Conservation (phyloP, 2,888 invertebrate genomes). For the Hyposoter dolosus region DNA sequence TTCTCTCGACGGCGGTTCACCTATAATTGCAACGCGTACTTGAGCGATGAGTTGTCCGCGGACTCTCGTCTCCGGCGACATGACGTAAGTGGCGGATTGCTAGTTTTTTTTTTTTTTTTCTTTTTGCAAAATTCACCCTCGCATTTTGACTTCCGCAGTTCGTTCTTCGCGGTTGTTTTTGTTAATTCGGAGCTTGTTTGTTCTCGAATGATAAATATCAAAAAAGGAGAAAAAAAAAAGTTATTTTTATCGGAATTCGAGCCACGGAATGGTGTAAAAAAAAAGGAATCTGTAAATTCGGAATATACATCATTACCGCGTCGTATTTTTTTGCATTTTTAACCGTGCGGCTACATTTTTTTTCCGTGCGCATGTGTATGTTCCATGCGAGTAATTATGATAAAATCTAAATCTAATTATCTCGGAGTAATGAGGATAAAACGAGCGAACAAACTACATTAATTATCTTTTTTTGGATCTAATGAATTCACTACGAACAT, state of each 20-base stretch:
- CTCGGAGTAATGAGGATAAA: slow-evolving; percentile 30
- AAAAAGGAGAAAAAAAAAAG: background rate
- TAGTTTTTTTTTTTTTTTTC: background rate
- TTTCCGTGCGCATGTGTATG: background rate
- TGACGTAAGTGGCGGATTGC: background rate
- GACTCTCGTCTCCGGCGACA: slow-evolving; percentile 28
- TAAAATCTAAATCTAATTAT: slow-evolving; percentile 36
- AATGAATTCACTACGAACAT: slow-evolving; percentile 31
- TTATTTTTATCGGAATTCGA: background rate
- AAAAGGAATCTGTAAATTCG: background rate
- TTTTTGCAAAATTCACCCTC: background rate
- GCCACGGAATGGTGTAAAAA: background rate
- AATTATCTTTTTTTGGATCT: slow-evolving; percentile 37
- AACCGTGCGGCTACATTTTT: slow-evolving; percentile 8
- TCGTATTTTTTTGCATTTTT: slow-evolving; percentile 5
- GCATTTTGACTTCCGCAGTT: slow-evolving; percentile 2
- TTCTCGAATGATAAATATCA: slow-evolving; percentile 8
- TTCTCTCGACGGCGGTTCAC: slow-evolving; percentile 53
- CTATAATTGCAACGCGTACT: slow-evolving; percentile 68
- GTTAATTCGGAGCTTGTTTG: background rate
- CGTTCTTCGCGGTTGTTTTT: background rate
- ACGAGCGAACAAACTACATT: slow-evolving; percentile 29
- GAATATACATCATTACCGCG: slow-evolving; percentile 6
- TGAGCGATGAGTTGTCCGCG: slow-evolving; percentile 65
- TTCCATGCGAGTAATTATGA: slow-evolving; percentile 21